Evolutionary conservation across 2,113 vertebrate species (phyloP).

Genomic region (Pipra filicauda): DNA sequence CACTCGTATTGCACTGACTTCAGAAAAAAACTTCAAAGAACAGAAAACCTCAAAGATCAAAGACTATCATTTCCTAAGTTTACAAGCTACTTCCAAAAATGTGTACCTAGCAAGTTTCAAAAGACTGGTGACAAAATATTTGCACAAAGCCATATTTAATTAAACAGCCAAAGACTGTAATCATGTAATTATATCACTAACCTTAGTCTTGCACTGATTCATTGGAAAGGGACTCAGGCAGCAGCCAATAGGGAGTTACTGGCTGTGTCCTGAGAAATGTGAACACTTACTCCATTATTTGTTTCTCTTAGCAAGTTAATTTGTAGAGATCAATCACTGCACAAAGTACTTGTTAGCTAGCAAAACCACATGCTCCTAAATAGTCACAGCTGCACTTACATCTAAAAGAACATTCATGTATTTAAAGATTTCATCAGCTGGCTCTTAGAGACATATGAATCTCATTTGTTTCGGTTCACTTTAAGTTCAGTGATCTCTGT

Average conservation of each 20-base stretch:
- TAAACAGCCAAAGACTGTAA: not conserved
- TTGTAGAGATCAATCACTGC: not conserved
- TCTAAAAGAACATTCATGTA: not conserved
- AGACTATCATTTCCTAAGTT: not conserved
- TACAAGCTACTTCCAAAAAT: not conserved
- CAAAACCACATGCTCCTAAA: not conserved
- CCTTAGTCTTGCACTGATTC: not conserved
- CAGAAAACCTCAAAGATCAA: slow-evolving; percentile 17
- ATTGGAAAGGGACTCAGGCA: not conserved
- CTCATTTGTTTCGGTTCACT: slow-evolving; percentile 42
- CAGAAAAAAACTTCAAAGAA: slow-evolving; percentile 36
- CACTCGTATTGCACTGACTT: not conserved
- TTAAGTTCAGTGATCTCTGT: slow-evolving; percentile 35
- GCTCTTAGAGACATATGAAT: slow-evolving; percentile 2
- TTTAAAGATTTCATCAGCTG: slow-evolving; percentile 18
- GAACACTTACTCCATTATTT: slow-evolving; percentile 3
- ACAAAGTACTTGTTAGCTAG: not conserved
- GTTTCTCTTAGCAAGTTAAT: slow-evolving; percentile 31
- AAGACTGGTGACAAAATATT: not conserved
- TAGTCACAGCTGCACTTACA: not conserved
- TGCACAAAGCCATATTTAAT: slow-evolving; percentile 22
- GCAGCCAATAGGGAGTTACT: not conserved
- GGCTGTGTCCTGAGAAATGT: not conserved
- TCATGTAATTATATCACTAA: not conserved
- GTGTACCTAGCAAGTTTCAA: slow-evolving; percentile 16